Evolutionary conservation across 2,797 vertebrate genomes (phyloP), one percentile per base, ranked within the genome.

Genomic region (Alfaro cultratus): DNA sequence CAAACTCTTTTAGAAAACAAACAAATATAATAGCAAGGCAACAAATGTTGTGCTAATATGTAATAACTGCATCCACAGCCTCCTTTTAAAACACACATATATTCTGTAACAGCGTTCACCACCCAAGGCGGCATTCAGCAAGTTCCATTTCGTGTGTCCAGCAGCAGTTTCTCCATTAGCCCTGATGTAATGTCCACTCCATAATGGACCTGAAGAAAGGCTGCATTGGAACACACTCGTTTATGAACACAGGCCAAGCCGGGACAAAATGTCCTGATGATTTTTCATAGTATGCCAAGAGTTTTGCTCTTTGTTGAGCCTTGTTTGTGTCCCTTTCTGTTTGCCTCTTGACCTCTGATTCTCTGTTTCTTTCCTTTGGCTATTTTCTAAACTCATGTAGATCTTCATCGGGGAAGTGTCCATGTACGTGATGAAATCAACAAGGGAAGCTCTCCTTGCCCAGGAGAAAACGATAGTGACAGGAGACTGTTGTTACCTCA

Each of bases 381-480:
- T 5, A 57, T 29, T 86, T 31, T 1, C 9, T 41, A 1, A 43
- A 47, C 16, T 3, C 49, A 12, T 84, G 45, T 45, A 99, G 98
- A 99, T 99, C 92, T 98, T 99, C 93, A 96, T 99, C 45, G 98
- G 98, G 36, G 98, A 99, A 85, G 95, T 99, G 90, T 97, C 97
- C 82, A 98, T 98, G 97, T 99, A 98, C 74, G 96, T 98, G 93
- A 99, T 99, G 96, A 99, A 98, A 86, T 98, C 98, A 43, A 99
- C 97, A 13, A 95, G 98, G 93, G 97, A 99, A 91, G 95, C 95
- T 67, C 96, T 99, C 78, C 95, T 99, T 89, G 94, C 95, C 84
- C 97, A 99, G 92, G 98, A 99, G 94, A 99, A 99, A 95, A 99
- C 96, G 85, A 99, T 99, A 76, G 94, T 99, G 86, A 99, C 98